Conservation (phyloP, 1,140 invertebrate genomes). For the Nasonia longicornis region DNA sequence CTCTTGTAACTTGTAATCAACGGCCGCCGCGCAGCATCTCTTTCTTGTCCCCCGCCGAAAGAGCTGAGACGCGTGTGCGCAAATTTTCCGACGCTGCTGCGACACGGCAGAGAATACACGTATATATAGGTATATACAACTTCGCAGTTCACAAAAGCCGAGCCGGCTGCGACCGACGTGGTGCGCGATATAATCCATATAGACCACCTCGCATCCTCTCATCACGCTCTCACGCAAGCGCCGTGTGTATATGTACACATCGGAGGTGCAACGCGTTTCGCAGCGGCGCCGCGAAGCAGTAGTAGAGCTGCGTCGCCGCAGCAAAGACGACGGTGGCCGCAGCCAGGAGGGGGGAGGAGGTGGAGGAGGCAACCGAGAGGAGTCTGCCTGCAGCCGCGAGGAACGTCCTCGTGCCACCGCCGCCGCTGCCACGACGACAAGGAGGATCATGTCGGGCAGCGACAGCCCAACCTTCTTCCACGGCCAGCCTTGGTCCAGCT, state of each 20-base stretch:
- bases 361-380: neutral
- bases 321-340: neutral
- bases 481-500: conserved; percentile 69
- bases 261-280: neutral
- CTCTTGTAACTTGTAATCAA: too few relatives aligned
- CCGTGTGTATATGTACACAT: neutral
- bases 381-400: neutral
- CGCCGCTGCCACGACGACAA: neutral
- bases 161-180: neutral
- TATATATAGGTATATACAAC: too few relatives aligned
- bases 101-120: too few relatives aligned
- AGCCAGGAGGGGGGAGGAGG: neutral
- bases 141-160: neutral
- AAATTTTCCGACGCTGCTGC: too few relatives aligned
- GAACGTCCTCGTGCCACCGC: neutral
- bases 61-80: too few relatives aligned
- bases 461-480: conserved; percentile 70
- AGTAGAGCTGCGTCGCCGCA: neutral
- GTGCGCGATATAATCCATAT: neutral
- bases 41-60: too few relatives aligned
- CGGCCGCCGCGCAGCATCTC: too few relatives aligned
- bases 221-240: neutral
- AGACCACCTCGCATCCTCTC: neutral
- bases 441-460: conserved; percentile 67
- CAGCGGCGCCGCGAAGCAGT: neutral